phyloP scores from a whole-genome alignment of 2,888 invertebrate genomes.

The Luperina testacea region DNA sequence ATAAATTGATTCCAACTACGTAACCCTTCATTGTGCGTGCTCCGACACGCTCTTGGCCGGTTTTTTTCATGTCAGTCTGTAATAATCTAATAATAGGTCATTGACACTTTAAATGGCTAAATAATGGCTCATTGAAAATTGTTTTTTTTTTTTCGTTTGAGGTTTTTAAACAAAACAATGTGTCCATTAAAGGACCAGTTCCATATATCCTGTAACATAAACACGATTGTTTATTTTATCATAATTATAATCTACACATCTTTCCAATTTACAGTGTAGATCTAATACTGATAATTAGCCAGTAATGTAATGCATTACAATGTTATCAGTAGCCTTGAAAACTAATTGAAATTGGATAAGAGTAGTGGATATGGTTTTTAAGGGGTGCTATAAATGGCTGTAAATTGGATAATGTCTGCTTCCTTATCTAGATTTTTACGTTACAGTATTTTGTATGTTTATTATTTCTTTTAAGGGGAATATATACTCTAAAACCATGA shows the following conservation, averaged over 20 bases:
- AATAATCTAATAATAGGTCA: background rate
- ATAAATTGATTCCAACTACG: too few relatives aligned
- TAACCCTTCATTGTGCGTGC: too few relatives aligned
- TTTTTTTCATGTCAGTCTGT: background rate
- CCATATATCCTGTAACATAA: background rate
- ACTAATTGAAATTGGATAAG: slow-evolving; percentile 77
- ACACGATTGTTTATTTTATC: slow-evolving; percentile 36
- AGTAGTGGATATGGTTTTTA: slow-evolving; percentile 61
- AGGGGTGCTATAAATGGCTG: slow-evolving; percentile 34
- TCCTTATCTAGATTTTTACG: slow-evolving; percentile 15
- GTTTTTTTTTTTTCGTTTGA: background rate
- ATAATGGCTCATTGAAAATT: background rate
- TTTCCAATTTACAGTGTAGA: slow-evolving; percentile 55
- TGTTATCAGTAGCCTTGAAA: slow-evolving; percentile 74
- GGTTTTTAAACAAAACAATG: background rate
- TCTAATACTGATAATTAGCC: slow-evolving; percentile 53
- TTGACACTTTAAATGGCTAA: background rate
- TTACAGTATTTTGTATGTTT: background rate
- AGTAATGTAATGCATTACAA: slow-evolving; percentile 23
- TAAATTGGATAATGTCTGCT: slow-evolving; percentile 14
- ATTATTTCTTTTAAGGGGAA: background rate
- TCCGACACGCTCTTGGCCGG: too few relatives aligned
- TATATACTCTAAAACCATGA: too few relatives aligned
- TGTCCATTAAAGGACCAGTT: background rate
- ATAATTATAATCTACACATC: slow-evolving; percentile 53